Conservation (phyloP, 2,888 invertebrate genomes). For the Drosophila prostipennis region DNA sequence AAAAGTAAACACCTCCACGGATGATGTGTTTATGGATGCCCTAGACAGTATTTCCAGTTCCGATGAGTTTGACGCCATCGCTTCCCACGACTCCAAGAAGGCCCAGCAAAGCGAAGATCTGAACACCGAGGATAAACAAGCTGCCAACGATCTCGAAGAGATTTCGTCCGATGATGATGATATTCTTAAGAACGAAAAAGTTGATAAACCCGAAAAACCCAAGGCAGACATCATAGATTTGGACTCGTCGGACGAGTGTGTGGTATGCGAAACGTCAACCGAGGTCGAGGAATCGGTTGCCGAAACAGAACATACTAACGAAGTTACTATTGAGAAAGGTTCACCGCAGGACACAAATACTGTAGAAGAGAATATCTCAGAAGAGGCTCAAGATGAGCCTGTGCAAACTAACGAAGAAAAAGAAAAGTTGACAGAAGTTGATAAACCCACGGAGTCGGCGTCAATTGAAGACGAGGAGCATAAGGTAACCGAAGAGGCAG, state of each 20-base stretch:
- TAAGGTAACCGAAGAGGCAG: not conserved
- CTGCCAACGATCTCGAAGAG: constrained; percentile 41
- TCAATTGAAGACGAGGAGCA: not conserved
- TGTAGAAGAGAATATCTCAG: not conserved
- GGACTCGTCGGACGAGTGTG: constrained; percentile 53
- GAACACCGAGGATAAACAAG: not conserved
- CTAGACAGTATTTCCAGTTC: constrained; percentile 64
- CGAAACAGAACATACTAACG: not conserved
- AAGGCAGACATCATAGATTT: constrained; percentile 53
- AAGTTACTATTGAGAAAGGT: not conserved
- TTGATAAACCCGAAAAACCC: not conserved
- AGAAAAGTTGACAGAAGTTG: not conserved
- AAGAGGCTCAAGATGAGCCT: not conserved
- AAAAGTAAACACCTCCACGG: constrained; percentile 22
- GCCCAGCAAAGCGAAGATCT: not conserved
- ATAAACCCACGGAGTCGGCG: not conserved
- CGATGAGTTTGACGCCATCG: constrained; percentile 52
- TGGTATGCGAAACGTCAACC: not conserved
- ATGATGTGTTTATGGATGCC: constrained; percentile 65
- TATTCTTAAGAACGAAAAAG: not conserved
- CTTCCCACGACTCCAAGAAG: constrained; percentile 9
- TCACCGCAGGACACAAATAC: not conserved
- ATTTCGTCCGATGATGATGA: constrained; percentile 57
- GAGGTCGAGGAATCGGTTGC: not conserved
- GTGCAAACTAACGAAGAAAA: not conserved